Evolutionary conservation across 2,113 vertebrate genomes (phyloP).

Genomic region (Hemicordylus capensis): DNA sequence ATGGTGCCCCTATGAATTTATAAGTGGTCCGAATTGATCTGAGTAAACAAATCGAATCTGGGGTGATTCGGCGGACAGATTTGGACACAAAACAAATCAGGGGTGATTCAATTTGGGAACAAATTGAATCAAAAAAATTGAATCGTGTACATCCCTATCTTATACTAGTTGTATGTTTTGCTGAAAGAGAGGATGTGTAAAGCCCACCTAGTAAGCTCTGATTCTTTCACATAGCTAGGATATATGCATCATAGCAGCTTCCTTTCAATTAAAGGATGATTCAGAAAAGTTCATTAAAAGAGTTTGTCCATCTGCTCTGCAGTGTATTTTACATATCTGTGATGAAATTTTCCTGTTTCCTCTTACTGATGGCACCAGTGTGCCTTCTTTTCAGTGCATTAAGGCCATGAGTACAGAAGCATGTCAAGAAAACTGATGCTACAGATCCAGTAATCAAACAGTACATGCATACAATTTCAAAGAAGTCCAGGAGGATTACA

Average conservation of each 20-base stretch:
- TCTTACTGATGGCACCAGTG: neutral
- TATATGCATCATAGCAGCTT: neutral
- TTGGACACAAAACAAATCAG: too few relatives aligned
- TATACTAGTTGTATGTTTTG: neutral
- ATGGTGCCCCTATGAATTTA: too few relatives aligned
- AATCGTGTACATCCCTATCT: too few relatives aligned
- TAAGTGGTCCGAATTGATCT: too few relatives aligned
- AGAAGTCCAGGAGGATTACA: neutral
- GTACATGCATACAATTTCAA: neutral
- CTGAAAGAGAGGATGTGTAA: neutral
- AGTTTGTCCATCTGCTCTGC: neutral
- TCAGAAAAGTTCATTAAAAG: neutral
- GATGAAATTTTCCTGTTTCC: neutral
- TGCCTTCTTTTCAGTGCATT: neutral
- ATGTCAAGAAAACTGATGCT: neutral
- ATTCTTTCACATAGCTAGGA: neutral
- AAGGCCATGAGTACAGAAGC: neutral
- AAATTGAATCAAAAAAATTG: too few relatives aligned
- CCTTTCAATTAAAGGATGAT: too few relatives aligned
- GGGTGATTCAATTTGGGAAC: too few relatives aligned
- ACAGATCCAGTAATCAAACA: neutral
- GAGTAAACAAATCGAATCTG: too few relatives aligned
- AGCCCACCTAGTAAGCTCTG: conserved; percentile 10
- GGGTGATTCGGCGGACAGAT: too few relatives aligned
- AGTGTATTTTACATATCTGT: neutral